Percentiles rank a stretch among this genome's conserved stretches.
phyloP scores from a whole-genome alignment of 2,113 vertebrate species.

The Artemisiospiza belli region DNA sequence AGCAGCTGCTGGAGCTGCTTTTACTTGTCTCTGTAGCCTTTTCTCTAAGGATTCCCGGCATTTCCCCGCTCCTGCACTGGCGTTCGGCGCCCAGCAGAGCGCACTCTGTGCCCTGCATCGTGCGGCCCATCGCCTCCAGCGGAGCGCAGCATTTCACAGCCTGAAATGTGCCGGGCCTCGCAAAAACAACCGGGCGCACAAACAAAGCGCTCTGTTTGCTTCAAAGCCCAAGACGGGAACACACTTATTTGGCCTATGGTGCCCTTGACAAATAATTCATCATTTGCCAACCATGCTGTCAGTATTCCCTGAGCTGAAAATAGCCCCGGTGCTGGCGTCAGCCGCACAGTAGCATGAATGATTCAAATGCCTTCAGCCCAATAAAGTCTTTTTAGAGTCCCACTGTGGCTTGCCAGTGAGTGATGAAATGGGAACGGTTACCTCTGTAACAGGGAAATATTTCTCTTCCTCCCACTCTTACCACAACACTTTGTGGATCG shows the following conservation, averaged over 20 bases:
- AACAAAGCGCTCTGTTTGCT: neutral
- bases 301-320: neutral
- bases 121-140: neutral
- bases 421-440: conserved; percentile 6
- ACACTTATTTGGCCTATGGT: neutral
- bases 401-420: neutral
- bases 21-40: neutral
- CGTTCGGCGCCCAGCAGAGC: neutral
- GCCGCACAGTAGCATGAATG: neutral
- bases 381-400: neutral
- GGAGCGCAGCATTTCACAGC: neutral
- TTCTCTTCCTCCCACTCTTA: conserved; percentile 26
- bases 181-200: neutral
- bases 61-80: neutral
- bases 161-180: neutral
- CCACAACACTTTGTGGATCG: neutral
- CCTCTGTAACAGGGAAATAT: conserved; percentile 13
- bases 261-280: conserved; percentile 28
- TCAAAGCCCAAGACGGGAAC: neutral
- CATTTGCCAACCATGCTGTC: neutral
- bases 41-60: neutral
- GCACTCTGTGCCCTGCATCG: neutral
- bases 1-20: neutral
- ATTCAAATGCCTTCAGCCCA: neutral
- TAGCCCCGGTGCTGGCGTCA: neutral